Evolutionary conservation across 30 jellyfish, hydroid and myxozoan genomes (phyloP), one percentile per base, ranked within the genome.

Genomic region (Morbakka virulenta): DNA sequence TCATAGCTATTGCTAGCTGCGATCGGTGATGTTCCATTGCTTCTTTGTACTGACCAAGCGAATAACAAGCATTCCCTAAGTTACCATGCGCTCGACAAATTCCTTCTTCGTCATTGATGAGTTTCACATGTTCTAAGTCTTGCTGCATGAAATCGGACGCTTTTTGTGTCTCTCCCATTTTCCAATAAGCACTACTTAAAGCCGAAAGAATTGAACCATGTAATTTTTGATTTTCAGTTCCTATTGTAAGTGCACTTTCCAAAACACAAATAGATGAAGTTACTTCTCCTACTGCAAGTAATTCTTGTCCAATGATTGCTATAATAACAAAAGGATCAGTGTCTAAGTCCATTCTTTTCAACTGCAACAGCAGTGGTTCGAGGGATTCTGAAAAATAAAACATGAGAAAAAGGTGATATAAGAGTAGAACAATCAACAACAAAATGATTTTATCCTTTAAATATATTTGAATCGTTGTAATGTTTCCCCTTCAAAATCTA

Each of bases 261-360:
- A 93, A 88, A 4, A 93, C 97, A 0, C 90, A 50, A 48, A 93
- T 93, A 2, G 99, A 95, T 0, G 99, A 87, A 65, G 49, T 77
- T 0, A 85, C 72, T 31, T 86, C 99, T 4, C 86, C 81, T 25
- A 79, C 80, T 11, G 95, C 41, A 31, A 93, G 75, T 33, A 93
- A 67, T 78, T 93, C 99, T 64, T 93, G 99, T 49, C 99, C 99
- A 48, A 93, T 93, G 62, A 85, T 76, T 25, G 99, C 96, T 20
- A 81, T 82, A 21, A 82, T 75, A 48, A 94, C 94, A 53, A 93
- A 93, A 1, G 99, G 88, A 48, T 87, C 83, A 17, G 48, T 57
- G 65, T 80, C 92, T 52, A 80, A 35, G 1, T 90, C 99, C 95
- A 87, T 67, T 11, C 50, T 69, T 28, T 80, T 89, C 52, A 93